phyloP scores from a whole-genome alignment of 2,113 vertebrate genomes.

The Centropristis striata region DNA sequence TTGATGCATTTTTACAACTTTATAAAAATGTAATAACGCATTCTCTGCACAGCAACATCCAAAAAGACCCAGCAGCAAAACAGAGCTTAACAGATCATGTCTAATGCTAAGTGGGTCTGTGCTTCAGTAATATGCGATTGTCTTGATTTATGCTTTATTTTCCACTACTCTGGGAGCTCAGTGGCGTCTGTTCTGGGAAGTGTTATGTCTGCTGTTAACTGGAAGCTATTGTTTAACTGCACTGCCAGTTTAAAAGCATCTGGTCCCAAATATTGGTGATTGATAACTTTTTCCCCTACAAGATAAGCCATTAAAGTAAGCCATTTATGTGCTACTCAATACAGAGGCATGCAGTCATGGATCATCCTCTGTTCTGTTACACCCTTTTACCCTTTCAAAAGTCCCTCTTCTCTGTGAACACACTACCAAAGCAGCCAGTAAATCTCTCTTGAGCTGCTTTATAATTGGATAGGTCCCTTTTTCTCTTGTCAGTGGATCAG shows the following conservation, averaged over 20 bases:
- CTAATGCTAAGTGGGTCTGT: slow-evolving; percentile 4
- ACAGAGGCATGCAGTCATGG: slow-evolving; percentile 4
- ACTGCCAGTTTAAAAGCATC: slow-evolving; percentile 38
- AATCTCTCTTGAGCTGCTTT: slow-evolving; percentile 36
- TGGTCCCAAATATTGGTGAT: slow-evolving; percentile 1
- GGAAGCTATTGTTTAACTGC: slow-evolving; percentile 22
- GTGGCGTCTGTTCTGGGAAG: slow-evolving; percentile 27
- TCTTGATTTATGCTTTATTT: slow-evolving; percentile 49
- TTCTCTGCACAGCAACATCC: not conserved
- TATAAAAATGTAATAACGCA: not conserved
- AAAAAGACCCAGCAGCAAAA: slow-evolving; percentile 3
- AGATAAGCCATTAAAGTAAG: slow-evolving; percentile 16
- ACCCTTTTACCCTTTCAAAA: slow-evolving; percentile 5
- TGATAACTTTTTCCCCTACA: slow-evolving; percentile 4
- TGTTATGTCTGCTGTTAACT: slow-evolving; percentile 23
- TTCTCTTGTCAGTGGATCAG: slow-evolving; percentile 1
- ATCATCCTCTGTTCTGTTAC: slow-evolving; percentile 3
- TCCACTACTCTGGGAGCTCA: slow-evolving; percentile 30
- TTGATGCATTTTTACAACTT: no score
- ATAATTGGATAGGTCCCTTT: not conserved
- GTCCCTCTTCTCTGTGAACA: not conserved
- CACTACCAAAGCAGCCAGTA: not conserved
- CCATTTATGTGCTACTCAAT: slow-evolving; percentile 14
- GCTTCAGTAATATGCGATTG: not conserved
- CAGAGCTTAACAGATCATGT: slow-evolving; percentile 1